Base-by-base conservation (phyloP, 2,113 vertebrate genomes). In the Anoura caudifer region DNA sequence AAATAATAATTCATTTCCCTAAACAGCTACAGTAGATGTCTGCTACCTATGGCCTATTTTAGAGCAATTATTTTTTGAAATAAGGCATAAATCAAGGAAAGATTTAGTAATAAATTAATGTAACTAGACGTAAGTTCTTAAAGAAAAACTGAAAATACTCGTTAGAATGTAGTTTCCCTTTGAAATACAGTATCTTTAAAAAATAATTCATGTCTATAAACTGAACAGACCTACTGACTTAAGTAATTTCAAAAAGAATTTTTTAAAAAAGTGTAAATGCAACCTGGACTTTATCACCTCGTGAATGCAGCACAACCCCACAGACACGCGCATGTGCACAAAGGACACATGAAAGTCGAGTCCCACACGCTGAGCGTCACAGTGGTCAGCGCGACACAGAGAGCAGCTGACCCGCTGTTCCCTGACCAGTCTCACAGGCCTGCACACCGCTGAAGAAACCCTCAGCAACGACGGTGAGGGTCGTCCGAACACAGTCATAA, bases 201-300 rank as follows among this genome's bases (percentile, higher is more conserved):
- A 12, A 86, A 50, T 80, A 85, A 92, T 41, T 26, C 11, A 76
- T 63, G 22, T 31, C 56, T 69, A 4, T 87, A 80, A 93, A 87
- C 9, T 79, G 77, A 38, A 85, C 31, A 26, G 14, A 73, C 16
- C 56, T 92, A 87, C 12, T n/a, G 75, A 76, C 89, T 75, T 93
- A 56, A 95, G 47, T 7, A 61, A 95, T 87, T 79, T 90, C 17
- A 92, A 90, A 86, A 4, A 90, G 38, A 73, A 80, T 91, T 76
- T 81, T 31, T 20, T 11, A 41, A 61, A 63, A 59, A 87, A 89
- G 7, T 77, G 14, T 41, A 83, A 89, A 95, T 61, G 80, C 9
- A 38, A 73, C 67, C n/a, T 47, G 90, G 61, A 87, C 13, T 83
- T 54, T 94, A 91, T 56, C 50, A 61, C 9, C 28, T 91, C 20